Percentiles rank a stretch among this genome's conserved stretches.
Evolutionary conservation across 2,113 vertebrate genomes (phyloP).

Genomic region (Xenotilapia longispinis): DNA sequence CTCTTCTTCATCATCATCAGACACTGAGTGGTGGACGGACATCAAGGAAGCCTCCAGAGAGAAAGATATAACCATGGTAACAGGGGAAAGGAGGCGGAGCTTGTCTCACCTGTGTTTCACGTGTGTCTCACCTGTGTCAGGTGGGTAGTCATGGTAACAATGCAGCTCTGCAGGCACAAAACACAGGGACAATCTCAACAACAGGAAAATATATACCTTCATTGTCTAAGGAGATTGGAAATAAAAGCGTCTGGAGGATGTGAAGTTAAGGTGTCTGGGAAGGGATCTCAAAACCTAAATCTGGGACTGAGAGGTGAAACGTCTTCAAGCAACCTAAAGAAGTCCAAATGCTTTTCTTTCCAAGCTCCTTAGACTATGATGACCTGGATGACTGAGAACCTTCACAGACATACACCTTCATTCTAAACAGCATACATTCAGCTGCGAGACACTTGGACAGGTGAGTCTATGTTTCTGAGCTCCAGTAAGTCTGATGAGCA

Average conservation of each 20-base stretch:
- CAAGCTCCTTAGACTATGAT: accelerated
- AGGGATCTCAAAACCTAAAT: neutral
- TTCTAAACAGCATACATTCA: neutral
- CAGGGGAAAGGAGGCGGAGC: neutral
- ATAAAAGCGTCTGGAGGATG: neutral
- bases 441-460: neutral
- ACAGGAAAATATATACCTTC: neutral
- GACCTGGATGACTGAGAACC: neutral
- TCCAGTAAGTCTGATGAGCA: accelerated
- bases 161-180: neutral
- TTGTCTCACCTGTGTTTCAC: neutral
- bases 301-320: neutral
- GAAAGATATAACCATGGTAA: neutral
- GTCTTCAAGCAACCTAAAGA: no score
- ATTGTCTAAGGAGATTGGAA: neutral
- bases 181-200: neutral
- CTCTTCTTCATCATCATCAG: neutral
- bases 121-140: neutral
- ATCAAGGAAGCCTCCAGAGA: neutral
- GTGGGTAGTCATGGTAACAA: neutral
- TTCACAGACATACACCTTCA: neutral
- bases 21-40: neutral
- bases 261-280: neutral
- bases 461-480: neutral
- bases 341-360: accelerated